Conservation (phyloP, 2,888 invertebrate genomes). For the Apodemia mormo region DNA sequence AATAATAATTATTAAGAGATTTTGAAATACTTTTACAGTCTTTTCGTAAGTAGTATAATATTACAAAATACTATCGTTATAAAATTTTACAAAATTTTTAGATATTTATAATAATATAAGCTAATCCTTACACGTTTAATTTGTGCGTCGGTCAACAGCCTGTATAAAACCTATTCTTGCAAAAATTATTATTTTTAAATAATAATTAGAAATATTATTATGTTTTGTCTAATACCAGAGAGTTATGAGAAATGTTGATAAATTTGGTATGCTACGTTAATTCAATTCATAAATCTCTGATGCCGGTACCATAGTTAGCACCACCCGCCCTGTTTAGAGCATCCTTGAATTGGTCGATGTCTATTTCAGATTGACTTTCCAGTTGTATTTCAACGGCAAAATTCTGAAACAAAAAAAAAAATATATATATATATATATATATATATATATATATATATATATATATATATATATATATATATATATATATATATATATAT, state of each 20-base stretch:
- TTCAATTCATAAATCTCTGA: constrained; percentile 83
- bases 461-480: too few species aligned
- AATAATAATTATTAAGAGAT: not conserved
- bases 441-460: too few species aligned
- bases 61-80: constrained; percentile 3
- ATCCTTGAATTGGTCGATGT: constrained; percentile 85
- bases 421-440: not conserved
- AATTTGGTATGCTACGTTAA: constrained; percentile 29
- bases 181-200: not conserved
- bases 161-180: constrained; percentile 7
- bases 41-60: not conserved
- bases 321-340: constrained; percentile 88
- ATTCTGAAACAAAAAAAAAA: constrained; percentile 79
- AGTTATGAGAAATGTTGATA: constrained; percentile 4
- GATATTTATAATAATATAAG: constrained; percentile 13
- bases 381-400: constrained; percentile 89
- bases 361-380: constrained; percentile 86
- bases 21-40: constrained; percentile 15
- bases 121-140: constrained; percentile 5
- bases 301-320: constrained; percentile 90
- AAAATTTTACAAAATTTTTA: constrained; percentile 17
- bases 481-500: too few species aligned
- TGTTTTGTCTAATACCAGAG: constrained; percentile 13
- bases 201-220: not conserved
- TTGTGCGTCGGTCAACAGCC: not conserved